phyloP scores from a whole-genome alignment of 2,797 vertebrate species.

The Hypotaenidia okinawae region DNA sequence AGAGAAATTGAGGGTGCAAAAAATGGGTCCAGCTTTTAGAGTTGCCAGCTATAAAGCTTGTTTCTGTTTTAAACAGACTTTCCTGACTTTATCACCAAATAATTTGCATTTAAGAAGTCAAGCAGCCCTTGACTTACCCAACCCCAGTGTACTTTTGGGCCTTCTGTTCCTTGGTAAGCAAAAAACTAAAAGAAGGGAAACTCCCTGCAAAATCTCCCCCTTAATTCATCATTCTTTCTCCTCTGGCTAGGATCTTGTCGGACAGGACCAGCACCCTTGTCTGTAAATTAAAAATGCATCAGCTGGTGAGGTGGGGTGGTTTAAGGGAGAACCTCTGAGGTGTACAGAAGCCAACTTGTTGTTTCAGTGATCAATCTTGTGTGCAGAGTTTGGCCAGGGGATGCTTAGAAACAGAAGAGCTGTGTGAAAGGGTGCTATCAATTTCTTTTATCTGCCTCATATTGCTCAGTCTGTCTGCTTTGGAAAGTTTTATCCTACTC shows the following conservation, averaged over 20 bases:
- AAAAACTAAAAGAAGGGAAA: background rate
- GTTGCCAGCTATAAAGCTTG: background rate
- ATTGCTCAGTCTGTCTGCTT: conserved; percentile 51
- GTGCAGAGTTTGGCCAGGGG: background rate
- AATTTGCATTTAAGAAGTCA: background rate
- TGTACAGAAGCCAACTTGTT: background rate
- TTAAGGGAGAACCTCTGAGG: background rate
- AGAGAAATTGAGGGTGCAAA: background rate
- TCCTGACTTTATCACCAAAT: background rate
- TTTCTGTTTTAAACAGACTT: background rate
- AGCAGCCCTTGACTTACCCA: background rate
- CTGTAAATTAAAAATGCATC: background rate
- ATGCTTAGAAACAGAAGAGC: conserved; percentile 7
- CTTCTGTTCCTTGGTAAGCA: background rate
- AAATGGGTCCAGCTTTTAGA: background rate
- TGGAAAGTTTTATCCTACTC: conserved; percentile 48
- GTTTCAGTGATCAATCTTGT: background rate
- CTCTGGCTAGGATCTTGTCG: background rate
- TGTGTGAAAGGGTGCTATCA: background rate
- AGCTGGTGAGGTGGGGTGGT: background rate
- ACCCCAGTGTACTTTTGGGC: fast-evolving
- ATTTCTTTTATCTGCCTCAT: conserved; percentile 50
- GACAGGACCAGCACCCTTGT: background rate
- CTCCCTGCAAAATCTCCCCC: background rate
- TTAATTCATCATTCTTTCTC: background rate